phyloP scores from a whole-genome alignment of 64 coral and sea anemone species.

The Montipora foliosa region DNA sequence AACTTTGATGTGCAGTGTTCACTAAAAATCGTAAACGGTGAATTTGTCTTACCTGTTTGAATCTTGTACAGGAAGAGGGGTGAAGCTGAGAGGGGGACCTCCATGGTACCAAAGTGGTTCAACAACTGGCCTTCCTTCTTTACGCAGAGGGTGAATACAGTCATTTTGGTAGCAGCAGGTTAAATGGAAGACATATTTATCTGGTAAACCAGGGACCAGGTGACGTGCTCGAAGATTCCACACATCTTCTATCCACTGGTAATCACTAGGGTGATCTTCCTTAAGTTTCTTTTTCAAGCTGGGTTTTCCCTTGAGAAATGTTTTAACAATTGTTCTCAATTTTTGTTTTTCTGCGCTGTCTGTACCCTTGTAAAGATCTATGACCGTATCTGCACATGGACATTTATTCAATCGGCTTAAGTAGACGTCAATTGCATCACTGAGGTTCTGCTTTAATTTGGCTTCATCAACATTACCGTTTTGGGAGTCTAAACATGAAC shows the following conservation, averaged over 20 bases:
- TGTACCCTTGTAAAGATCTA: constrained; percentile 60
- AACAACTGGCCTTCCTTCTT: constrained; percentile 2
- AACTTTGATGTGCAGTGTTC: neutral
- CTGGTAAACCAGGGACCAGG: too few species aligned
- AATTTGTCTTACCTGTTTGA: constrained; percentile 29
- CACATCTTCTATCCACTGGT: too few species aligned
- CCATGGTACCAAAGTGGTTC: constrained; percentile 39
- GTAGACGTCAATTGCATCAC: constrained; percentile 75
- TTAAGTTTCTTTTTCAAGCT: too few species aligned
- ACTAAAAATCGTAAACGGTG: neutral
- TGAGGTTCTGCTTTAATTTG: constrained; percentile 63
- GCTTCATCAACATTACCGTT: constrained; percentile 47
- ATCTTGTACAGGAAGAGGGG: constrained; percentile 58
- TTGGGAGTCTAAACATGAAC: constrained; percentile 55
- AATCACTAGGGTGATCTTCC: too few species aligned
- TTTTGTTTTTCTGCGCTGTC: constrained; percentile 13
- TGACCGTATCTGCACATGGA: constrained; percentile 30
- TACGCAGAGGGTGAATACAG: constrained; percentile 64
- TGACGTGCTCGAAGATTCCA: too few species aligned
- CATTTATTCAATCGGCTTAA: constrained; percentile 29
- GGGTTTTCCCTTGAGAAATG: too few species aligned
- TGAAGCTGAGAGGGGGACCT: constrained; percentile 47
- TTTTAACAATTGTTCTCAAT: too few species aligned
- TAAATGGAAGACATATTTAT: constrained; percentile 63
- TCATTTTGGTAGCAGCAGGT: constrained; percentile 24